These are phyloP conservation scores for Caranx melampygus DNA, from an alignment of 2,113 vertebrate genomes.

Conservation along the genomic window DNA sequence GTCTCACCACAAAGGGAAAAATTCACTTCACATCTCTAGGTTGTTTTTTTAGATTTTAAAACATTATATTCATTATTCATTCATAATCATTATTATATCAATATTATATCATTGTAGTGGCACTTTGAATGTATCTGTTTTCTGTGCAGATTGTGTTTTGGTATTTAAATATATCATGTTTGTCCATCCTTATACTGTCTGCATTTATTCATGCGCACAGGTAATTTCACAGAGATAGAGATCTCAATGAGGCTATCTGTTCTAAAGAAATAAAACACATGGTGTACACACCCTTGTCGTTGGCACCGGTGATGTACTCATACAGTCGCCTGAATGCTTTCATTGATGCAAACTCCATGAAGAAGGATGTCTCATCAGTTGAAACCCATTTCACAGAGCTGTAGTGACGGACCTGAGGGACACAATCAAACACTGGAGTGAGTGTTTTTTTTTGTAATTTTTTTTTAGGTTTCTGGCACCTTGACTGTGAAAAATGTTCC, in stretches of 20 bases:
- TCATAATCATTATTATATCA: too few species aligned
- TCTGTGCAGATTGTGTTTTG: background rate
- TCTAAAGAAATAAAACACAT: background rate
- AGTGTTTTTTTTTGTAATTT: background rate
- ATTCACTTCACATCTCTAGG: background rate
- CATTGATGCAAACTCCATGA: conserved; percentile 59
- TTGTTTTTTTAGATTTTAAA: background rate
- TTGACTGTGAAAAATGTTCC: conserved; percentile 5
- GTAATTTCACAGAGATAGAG: background rate
- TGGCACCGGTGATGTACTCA: conserved; percentile 79
- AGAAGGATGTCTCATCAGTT: conserved; percentile 36
- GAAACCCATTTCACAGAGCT: conserved; percentile 76
- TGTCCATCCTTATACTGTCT: background rate
- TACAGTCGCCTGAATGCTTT: conserved; percentile 73
- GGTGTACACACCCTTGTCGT: conserved; percentile 63
- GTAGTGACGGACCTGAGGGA: conserved; percentile 79
- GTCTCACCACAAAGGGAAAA: background rate
- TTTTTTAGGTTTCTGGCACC: background rate
- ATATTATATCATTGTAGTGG: too few species aligned
- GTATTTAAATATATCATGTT: background rate
- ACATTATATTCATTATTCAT: too few species aligned
- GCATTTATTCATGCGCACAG: background rate
- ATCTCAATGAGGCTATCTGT: background rate
- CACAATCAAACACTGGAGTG: background rate
- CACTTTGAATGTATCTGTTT: background rate